Evolutionary conservation across 92 coral and sea anemone genomes (phyloP).

Genomic region (Palythoa grandiflora): DNA sequence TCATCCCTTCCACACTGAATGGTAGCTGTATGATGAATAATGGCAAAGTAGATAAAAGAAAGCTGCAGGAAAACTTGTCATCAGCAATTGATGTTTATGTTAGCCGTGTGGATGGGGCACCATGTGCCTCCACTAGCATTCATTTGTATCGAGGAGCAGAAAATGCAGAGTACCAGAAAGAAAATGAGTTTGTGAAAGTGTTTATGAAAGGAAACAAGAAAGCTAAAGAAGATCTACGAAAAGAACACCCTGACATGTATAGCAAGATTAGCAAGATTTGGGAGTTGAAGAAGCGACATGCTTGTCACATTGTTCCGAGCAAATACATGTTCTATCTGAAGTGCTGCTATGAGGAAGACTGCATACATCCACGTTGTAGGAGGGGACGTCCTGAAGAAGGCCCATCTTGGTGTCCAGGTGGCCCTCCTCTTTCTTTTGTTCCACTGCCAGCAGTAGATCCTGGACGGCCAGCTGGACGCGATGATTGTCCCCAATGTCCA

Average conservation of each 20-base stretch:
- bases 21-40: too few species aligned
- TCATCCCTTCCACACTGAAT: too few species aligned
- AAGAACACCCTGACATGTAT: conserved; percentile 50
- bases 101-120: background rate
- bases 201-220: conserved; percentile 41
- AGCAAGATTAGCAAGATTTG: conserved; percentile 18
- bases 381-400: conserved; percentile 52
- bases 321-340: conserved; percentile 51
- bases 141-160: conserved; percentile 48
- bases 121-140: conserved; percentile 50
- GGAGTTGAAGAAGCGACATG: conserved; percentile 39
- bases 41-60: too few species aligned
- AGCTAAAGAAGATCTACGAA: background rate
- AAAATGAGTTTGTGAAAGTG: conserved; percentile 42
- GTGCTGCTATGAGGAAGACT: conserved; percentile 38
- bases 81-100: too few species aligned
- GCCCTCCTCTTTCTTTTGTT: conserved; percentile 52
- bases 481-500: conserved; percentile 53
- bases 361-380: conserved; percentile 56
- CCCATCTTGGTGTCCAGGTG: conserved; percentile 47
- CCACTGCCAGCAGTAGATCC: conserved; percentile 52
- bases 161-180: conserved; percentile 1
- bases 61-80: too few species aligned
- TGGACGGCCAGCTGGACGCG: conserved; percentile 56
- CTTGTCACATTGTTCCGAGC: conserved; percentile 42